Base-by-base conservation (phyloP, 2,113 vertebrate genomes). In the Dipodomys stephensi region DNA sequence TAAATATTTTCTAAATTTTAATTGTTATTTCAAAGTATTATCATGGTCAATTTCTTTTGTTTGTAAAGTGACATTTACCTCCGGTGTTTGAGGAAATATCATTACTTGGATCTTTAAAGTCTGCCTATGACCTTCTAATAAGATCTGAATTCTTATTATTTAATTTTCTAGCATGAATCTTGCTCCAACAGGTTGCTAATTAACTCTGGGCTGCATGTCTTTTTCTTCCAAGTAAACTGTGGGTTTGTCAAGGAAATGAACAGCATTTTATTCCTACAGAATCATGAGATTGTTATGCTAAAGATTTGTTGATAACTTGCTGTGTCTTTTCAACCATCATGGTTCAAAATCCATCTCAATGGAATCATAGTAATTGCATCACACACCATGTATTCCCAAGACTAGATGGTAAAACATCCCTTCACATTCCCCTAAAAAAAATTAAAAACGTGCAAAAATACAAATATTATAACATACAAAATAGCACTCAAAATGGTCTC, bases 11-110 rank as follows among this genome's bases (percentile, higher is more conserved):
- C 89, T 23, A 30, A 67, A 74, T 62, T 74, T 73, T 25, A 90
- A 83, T 78, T 81, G 76, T 96, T 74, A 71, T 69, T 92, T 92
- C 10, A 88, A 74, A 57, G 15, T 3, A 39, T 57, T 84, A 10
- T 72, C 86, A 83, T 18, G 80, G 65, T 49, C 60, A 91, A 74
- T 12, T 13, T 81, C 9, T 49, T 95, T 69, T 91, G 65, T 76
- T 92, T 46, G 53, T 85, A 88, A 85, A 86, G 30, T 92, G 71
- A 95, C 44, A 92, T 88, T 93, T 91, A 94, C 35, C 20, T 49
- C 62, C 46, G 76, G 20, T 68, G 88, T 35, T 91, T 67, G 83
- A 95, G 62, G 44, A 94, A 88, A 95, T 85, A 73, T 68, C n/a
- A 62, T 90, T 85, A 57, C 76, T 46, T 86, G 15, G 68, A 88